Conservation (phyloP, 2,113 vertebrate species). For the Nettapus auritus region DNA sequence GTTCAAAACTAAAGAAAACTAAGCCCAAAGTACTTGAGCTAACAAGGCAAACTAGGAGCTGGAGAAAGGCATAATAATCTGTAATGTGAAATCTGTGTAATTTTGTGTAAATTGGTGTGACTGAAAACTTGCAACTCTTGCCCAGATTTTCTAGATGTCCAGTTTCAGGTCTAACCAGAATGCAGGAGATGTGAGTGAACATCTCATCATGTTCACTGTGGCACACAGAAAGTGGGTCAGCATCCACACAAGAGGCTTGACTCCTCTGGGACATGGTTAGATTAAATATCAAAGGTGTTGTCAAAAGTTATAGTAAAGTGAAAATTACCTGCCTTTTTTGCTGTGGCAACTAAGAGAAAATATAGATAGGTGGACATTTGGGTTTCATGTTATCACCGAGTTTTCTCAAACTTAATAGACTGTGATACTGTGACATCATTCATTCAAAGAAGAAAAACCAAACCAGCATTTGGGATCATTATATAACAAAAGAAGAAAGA, state of each 20-base stretch:
- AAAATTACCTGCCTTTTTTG: background rate
- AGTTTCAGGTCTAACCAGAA: background rate
- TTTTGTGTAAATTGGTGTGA: background rate
- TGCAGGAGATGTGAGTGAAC: background rate
- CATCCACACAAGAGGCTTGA: background rate
- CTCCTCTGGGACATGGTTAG: no score
- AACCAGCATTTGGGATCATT: background rate
- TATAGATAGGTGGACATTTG: background rate
- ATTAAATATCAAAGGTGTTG: background rate
- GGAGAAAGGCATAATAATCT: background rate
- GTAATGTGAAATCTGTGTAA: background rate
- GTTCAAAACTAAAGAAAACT: background rate
- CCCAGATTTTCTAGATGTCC: background rate
- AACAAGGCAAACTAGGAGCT: background rate
- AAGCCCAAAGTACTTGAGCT: background rate
- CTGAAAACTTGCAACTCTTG: background rate
- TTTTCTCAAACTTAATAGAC: background rate
- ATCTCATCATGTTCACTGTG: accelerated
- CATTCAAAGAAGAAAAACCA: background rate
- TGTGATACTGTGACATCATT: background rate
- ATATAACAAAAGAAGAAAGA: background rate
- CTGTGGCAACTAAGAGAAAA: background rate
- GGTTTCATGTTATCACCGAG: accelerated
- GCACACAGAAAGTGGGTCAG: background rate
- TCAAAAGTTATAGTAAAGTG: background rate